Percentiles rank a stretch among this genome's conserved stretches.
Evolutionary conservation across 2,113 vertebrate species (phyloP).

Genomic region (Lonchura striata): DNA sequence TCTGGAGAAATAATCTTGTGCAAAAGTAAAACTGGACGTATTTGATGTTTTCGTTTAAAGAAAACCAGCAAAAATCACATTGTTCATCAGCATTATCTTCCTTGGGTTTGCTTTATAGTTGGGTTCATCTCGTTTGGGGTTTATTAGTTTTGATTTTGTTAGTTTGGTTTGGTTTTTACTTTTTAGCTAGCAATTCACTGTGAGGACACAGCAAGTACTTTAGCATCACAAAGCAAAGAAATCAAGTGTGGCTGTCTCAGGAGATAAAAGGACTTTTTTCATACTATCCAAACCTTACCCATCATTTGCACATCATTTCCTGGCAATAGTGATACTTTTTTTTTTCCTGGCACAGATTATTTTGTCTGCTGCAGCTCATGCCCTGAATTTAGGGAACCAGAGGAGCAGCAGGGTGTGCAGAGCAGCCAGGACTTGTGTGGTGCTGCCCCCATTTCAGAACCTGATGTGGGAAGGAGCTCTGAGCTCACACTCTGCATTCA

Average conservation of each 20-base stretch:
- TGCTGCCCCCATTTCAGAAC: background rate
- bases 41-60: background rate
- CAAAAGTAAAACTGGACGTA: background rate
- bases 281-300: background rate
- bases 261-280: background rate
- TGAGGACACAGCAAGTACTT: background rate
- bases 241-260: background rate
- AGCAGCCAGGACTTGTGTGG: background rate
- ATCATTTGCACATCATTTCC: background rate
- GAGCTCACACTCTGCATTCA: background rate
- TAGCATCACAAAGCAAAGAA: background rate
- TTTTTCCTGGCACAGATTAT: background rate
- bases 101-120: background rate
- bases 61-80: background rate
- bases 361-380: background rate
- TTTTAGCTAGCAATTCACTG: background rate
- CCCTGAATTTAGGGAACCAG: background rate
- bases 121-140: background rate
- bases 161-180: background rate
- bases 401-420: background rate
- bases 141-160: background rate
- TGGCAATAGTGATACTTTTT: background rate
- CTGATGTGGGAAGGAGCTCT: background rate
- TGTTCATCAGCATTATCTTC: background rate
- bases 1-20: background rate